These are phyloP conservation scores for Drosophila melanica DNA, from an alignment of 1,140 invertebrate genomes.

Conservation along the genomic window DNA sequence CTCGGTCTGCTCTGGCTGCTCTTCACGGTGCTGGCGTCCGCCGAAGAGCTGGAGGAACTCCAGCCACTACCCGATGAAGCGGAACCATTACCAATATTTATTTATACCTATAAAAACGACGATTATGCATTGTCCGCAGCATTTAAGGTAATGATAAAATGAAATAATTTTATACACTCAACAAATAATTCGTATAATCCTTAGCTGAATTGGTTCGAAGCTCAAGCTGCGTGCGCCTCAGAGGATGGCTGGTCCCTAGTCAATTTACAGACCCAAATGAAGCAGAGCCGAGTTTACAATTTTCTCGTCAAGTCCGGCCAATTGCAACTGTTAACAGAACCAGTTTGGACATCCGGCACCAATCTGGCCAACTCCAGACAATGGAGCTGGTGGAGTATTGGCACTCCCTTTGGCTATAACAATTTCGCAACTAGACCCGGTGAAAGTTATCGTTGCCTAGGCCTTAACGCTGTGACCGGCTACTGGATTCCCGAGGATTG, in stretches of 20 bases:
- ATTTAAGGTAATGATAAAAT: constrained; percentile 9
- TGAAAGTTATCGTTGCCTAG: background rate
- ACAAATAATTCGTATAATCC: background rate
- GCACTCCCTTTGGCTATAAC: background rate
- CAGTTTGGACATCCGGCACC: constrained; percentile 28
- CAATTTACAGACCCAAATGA: background rate
- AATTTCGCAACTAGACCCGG: background rate
- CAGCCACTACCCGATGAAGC: background rate
- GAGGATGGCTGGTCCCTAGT: constrained; percentile 6
- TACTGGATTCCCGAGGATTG: constrained; percentile 15
- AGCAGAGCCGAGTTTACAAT: background rate
- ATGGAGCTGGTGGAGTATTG: constrained; percentile 24
- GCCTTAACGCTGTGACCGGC: background rate
- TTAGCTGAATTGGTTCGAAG: constrained; percentile 32
- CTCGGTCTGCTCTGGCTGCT: constrained; percentile 25
- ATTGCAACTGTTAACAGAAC: constrained; percentile 1
- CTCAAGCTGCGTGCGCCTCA: constrained; percentile 15
- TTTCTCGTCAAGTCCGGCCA: background rate
- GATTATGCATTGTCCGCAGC: background rate
- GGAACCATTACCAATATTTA: background rate
- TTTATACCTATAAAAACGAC: background rate
- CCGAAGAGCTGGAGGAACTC: background rate
- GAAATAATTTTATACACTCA: background rate
- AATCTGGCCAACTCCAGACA: constrained; percentile 7
- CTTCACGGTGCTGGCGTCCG: background rate